Conservation (phyloP, 2,888 invertebrate genomes). For the Spisula solida region DNA sequence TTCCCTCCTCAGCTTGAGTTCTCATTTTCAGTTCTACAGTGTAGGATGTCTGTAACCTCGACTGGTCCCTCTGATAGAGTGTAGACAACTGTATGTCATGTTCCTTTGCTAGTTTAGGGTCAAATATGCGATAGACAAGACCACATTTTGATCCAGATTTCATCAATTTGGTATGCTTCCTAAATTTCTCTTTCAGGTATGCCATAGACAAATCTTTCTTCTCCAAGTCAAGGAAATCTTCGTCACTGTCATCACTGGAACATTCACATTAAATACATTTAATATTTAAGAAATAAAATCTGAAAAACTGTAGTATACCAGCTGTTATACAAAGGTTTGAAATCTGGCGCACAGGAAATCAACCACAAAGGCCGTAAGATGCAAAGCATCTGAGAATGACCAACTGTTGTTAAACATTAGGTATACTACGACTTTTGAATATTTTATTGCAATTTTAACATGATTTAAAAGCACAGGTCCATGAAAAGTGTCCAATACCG, state of each 20-base stretch:
- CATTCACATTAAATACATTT: not conserved
- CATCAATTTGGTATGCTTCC: slow-evolving; percentile 34
- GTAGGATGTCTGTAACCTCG: slow-evolving; percentile 41
- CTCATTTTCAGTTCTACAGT: slow-evolving; percentile 60
- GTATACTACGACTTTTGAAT: too few relatives aligned
- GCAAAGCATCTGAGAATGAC: too few relatives aligned
- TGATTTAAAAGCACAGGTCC: too few relatives aligned
- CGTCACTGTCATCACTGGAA: slow-evolving; percentile 20
- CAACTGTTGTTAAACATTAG: too few relatives aligned
- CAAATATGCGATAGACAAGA: slow-evolving; percentile 56
- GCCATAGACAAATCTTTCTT: slow-evolving; percentile 55
- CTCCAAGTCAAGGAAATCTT: slow-evolving; percentile 52
- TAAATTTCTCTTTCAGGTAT: slow-evolving; percentile 55
- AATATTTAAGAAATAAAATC: too few relatives aligned
- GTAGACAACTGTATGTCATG: slow-evolving; percentile 66
- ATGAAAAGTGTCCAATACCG: too few relatives aligned
- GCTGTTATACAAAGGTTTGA: too few relatives aligned
- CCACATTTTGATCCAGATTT: slow-evolving; percentile 61
- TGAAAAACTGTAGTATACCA: too few relatives aligned
- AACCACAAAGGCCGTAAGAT: too few relatives aligned
- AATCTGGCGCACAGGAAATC: too few relatives aligned
- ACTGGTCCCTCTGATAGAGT: slow-evolving; percentile 58
- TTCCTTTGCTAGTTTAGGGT: slow-evolving; percentile 41
- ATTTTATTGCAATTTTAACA: too few relatives aligned
- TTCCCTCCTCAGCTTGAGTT: slow-evolving; percentile 59